phyloP scores from a whole-genome alignment of 2,797 vertebrate genomes.

The Chaunax sp. region DNA sequence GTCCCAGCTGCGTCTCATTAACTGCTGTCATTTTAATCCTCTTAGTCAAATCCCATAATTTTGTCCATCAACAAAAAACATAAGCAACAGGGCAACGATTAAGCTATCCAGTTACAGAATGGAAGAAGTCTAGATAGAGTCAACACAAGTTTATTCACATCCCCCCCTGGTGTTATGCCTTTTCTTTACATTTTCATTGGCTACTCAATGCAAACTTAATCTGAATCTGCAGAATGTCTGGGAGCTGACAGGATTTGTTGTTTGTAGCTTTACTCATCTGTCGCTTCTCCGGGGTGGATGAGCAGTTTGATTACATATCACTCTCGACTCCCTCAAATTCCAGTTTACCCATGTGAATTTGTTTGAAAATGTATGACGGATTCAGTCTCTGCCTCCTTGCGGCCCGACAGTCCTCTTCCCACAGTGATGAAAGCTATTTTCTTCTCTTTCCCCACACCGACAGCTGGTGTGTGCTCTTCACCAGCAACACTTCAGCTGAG shows the following conservation, averaged over 20 bases:
- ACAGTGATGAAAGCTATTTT: constrained; percentile 76
- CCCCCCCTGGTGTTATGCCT: constrained; percentile 45
- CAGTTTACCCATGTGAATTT: constrained; percentile 63
- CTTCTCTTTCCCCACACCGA: constrained; percentile 69
- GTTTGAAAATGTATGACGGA: constrained; percentile 69
- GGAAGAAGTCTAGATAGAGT: constrained; percentile 46
- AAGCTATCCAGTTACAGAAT: constrained; percentile 39
- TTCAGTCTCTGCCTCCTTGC: constrained; percentile 61
- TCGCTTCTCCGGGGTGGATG: constrained; percentile 43
- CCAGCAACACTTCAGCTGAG: constrained; percentile 74
- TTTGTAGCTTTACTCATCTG: constrained; percentile 52
- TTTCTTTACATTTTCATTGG: constrained; percentile 51
- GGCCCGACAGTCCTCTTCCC: constrained; percentile 67
- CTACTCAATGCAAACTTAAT: constrained; percentile 64
- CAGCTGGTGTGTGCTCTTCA: constrained; percentile 77
- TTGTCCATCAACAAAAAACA: constrained; percentile 80
- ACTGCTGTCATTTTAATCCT: constrained; percentile 83
- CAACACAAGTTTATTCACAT: constrained; percentile 25
- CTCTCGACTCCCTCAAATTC: constrained; percentile 62
- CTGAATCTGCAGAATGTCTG: constrained; percentile 62
- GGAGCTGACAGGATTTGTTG: constrained; percentile 65
- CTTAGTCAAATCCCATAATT: constrained; percentile 84
- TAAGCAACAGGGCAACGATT: constrained; percentile 68
- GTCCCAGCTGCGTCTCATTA: constrained; percentile 84
- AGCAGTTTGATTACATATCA: constrained; percentile 48